Conservation (phyloP, 1,140 invertebrate genomes). For the Anoplolepis gracilipes region DNA sequence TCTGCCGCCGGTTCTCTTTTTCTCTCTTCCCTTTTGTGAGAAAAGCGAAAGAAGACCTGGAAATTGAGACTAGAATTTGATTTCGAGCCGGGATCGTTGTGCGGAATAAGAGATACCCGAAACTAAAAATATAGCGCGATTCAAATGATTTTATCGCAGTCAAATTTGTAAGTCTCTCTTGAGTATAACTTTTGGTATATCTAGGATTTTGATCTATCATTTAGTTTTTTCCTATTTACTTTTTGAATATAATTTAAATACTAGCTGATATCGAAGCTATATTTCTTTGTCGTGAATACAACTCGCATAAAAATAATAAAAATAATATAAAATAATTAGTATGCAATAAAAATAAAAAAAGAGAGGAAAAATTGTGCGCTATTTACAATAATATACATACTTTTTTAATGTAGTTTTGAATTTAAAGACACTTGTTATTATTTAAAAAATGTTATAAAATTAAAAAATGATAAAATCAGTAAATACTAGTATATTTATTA, state of each 20-base stretch:
- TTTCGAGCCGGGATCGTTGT: constrained; percentile 56
- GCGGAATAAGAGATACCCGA: constrained; percentile 58
- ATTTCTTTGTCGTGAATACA: not conserved
- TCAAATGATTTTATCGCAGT: not conserved
- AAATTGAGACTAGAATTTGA: constrained; percentile 73
- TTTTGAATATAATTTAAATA: not conserved
- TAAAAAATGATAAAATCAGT: not conserved
- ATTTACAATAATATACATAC: not conserved
- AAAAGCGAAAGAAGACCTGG: constrained; percentile 52
- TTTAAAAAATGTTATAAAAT: not conserved
- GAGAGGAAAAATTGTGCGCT: not conserved
- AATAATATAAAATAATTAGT: not conserved
- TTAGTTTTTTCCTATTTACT: not conserved
- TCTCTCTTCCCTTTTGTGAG: not conserved
- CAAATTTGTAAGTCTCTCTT: not conserved
- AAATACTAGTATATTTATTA: not conserved
- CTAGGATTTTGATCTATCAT: not conserved
- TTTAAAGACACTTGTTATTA: not conserved
- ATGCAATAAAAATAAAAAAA: not conserved
- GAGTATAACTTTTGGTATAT: not conserved
- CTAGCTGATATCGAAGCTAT: not conserved
- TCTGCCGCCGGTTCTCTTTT: constrained; percentile 45
- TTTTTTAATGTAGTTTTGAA: not conserved
- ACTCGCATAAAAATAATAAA: not conserved
- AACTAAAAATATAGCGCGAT: constrained; percentile 1